phyloP scores from a whole-genome alignment of 2,888 invertebrate genomes.

The Criorhina ranunculi region DNA sequence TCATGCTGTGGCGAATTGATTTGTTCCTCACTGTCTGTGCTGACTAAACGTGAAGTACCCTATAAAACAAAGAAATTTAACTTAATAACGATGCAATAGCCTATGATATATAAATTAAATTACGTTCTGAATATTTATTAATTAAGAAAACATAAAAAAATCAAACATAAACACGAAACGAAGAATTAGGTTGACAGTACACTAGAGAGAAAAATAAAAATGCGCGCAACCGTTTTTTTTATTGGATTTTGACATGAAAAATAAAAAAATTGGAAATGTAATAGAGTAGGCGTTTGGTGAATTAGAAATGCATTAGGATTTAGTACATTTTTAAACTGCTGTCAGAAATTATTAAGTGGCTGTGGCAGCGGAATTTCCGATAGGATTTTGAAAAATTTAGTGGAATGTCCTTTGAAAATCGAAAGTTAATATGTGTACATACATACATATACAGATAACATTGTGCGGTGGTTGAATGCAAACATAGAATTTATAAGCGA shows the following conservation, averaged over 20 bases:
- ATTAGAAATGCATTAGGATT: conserved; percentile 31
- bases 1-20: conserved; percentile 85
- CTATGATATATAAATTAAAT: not conserved
- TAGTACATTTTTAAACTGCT: conserved; percentile 44
- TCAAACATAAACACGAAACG: conserved; percentile 63
- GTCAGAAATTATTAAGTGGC: conserved; percentile 24
- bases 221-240: conserved; percentile 63
- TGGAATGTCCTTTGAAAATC: not conserved
- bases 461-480: no score
- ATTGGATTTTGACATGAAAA: conserved; percentile 40
- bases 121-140: not conserved
- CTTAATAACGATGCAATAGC: not conserved
- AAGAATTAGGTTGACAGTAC: conserved; percentile 49
- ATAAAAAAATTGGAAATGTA: conserved; percentile 37
- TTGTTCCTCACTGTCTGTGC: conserved; percentile 88
- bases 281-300: conserved; percentile 67
- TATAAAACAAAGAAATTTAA: conserved; percentile 71
- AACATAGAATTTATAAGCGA: no score
- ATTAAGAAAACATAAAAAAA: conserved; percentile 28
- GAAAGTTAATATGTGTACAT: no score
- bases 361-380: not conserved
- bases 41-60: conserved; percentile 88
- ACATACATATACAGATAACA: no score
- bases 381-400: not conserved
- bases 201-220: conserved; percentile 27